A percentile compares a stretch with the other conserved stretches of the same genome.
These are phyloP conservation scores for Heterodera schachtii DNA, from an alignment of 1,140 invertebrate species.

Conservation along the genomic window DNA sequence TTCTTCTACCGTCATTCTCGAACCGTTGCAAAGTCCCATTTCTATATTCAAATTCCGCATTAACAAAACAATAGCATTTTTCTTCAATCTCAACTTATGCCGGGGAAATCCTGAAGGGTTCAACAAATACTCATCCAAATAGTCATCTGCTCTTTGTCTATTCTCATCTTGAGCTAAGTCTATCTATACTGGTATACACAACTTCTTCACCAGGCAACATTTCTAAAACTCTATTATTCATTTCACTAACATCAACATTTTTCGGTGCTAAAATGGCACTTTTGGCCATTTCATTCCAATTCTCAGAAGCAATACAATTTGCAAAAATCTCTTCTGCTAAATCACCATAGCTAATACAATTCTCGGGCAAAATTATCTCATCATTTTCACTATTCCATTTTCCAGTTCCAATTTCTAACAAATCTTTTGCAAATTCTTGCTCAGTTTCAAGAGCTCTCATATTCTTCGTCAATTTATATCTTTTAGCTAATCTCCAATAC, in stretches of 20 bases:
- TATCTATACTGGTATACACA: slow-evolving; percentile 36
- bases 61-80: no score
- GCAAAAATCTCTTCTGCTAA: slow-evolving; percentile 39
- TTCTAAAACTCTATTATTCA: slow-evolving; percentile 40
- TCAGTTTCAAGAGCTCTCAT: slow-evolving; percentile 18
- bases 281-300: slow-evolving; percentile 28
- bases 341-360: slow-evolving; percentile 26
- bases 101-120: slow-evolving; percentile 21
- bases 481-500: no score
- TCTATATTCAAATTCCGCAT: no score
- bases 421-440: slow-evolving; percentile 48
- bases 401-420: slow-evolving; percentile 53
- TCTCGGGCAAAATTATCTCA: slow-evolving; percentile 41
- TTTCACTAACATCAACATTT: slow-evolving; percentile 33
- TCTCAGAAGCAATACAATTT: slow-evolving; percentile 14
- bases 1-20: no score
- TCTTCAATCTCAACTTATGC: slow-evolving; percentile 36
- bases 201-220: slow-evolving; percentile 39
- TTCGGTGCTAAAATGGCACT: slow-evolving; percentile 42
- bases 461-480: slow-evolving; percentile 35
- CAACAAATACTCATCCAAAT: slow-evolving; percentile 26
- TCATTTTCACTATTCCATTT: slow-evolving; percentile 39
- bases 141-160: slow-evolving; percentile 35
- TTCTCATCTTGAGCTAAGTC: slow-evolving; percentile 24
- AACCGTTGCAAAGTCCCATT: no score